These are phyloP conservation scores for Darevskia mixta DNA, from an alignment of 2,797 vertebrate genomes.

Conservation along the genomic window DNA sequence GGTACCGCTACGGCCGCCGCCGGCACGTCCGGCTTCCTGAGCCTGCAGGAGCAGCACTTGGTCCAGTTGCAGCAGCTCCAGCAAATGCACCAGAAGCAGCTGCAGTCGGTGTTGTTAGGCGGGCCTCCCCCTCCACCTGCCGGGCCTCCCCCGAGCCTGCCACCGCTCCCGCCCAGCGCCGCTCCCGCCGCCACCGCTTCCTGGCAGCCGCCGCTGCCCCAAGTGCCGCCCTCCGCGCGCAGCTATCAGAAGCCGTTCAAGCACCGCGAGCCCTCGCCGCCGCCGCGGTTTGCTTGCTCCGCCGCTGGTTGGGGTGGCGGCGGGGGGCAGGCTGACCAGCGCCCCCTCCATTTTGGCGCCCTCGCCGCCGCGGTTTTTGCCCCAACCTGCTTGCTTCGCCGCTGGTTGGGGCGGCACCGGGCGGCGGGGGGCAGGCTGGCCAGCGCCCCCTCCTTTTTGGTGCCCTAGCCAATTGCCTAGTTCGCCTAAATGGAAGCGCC, in stretches of 20 bases:
- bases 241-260: conserved; percentile 76
- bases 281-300: too few relatives aligned
- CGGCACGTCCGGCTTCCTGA: conserved; percentile 83
- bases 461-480: too few relatives aligned
- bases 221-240: conserved; percentile 72
- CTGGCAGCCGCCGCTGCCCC: conserved; percentile 74
- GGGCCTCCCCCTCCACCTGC: conserved; percentile 71
- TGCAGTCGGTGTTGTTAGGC: conserved; percentile 90
- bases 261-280: too few relatives aligned
- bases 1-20: neutral
- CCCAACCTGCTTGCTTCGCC: too few relatives aligned
- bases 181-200: conserved; percentile 59
- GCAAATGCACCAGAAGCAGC: conserved; percentile 94
- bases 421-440: too few relatives aligned
- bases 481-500: too few relatives aligned
- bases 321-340: too few relatives aligned
- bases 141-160: conserved; percentile 65
- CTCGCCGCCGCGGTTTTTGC: too few relatives aligned
- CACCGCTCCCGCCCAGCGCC: conserved; percentile 66
- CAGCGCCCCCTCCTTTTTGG: too few relatives aligned
- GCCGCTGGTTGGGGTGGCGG: too few relatives aligned
- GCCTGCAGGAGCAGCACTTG: conserved; percentile 91
- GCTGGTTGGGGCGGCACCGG: too few relatives aligned
- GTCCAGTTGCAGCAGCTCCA: conserved; percentile 97
- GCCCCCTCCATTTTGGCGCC: too few relatives aligned